These are phyloP conservation scores for Pterois miles DNA, from an alignment of 2,797 vertebrate species.

Conservation along the genomic window DNA sequence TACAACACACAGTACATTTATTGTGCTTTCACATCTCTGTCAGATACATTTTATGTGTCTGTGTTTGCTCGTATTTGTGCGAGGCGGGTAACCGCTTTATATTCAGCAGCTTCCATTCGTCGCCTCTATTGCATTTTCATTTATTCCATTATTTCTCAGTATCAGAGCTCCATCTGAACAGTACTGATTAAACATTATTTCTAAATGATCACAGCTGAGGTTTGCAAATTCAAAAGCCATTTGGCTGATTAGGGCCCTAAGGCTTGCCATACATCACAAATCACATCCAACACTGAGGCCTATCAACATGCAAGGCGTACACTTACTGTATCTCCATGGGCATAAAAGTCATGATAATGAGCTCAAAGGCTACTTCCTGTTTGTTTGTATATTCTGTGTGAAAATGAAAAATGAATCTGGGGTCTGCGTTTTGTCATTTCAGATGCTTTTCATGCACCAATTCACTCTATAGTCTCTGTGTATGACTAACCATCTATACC, in stretches of 20 bases:
- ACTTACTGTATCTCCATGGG: constrained; percentile 62
- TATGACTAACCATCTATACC: neutral
- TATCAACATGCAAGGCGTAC: constrained; percentile 59
- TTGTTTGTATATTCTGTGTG: constrained; percentile 19
- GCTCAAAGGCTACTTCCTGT: constrained; percentile 46
- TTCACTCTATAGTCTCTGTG: constrained; percentile 12
- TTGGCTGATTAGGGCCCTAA: constrained; percentile 70
- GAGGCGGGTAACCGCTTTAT: constrained; percentile 6
- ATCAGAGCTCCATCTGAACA: constrained; percentile 64
- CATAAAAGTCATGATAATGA: constrained; percentile 59
- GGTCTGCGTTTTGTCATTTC: constrained; percentile 21
- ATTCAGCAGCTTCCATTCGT: constrained; percentile 44
- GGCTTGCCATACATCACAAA: constrained; percentile 69
- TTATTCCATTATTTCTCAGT: constrained; percentile 59
- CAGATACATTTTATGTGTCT: neutral
- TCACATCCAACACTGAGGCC: constrained; percentile 50
- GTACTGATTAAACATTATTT: constrained; percentile 66
- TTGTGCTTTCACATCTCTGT: constrained; percentile 26
- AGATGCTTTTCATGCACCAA: constrained; percentile 3
- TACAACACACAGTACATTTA: constrained; percentile 10
- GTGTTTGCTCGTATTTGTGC: neutral
- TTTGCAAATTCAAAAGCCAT: constrained; percentile 72
- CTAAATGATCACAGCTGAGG: constrained; percentile 75
- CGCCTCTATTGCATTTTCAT: constrained; percentile 49
- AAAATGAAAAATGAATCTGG: no score